Evolutionary conservation across 2,113 vertebrate genomes (phyloP).

Genomic region (Halcyon malimbica): DNA sequence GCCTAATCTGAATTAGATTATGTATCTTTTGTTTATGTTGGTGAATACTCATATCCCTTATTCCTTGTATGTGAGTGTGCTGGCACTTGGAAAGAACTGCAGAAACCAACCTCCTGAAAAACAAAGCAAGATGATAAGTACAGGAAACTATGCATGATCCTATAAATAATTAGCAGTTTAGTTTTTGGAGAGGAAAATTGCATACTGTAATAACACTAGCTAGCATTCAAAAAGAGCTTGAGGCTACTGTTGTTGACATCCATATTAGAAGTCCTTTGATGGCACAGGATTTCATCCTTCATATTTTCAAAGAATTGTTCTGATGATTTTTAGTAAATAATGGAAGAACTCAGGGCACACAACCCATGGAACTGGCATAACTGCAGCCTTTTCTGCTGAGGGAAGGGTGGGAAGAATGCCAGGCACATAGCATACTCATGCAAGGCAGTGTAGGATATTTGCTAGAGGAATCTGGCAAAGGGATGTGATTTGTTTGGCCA

Average conservation of each 20-base stretch:
- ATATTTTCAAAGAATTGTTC: background rate
- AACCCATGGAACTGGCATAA: background rate
- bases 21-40: background rate
- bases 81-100: background rate
- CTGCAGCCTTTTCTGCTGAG: background rate
- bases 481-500: background rate
- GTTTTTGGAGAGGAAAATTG: background rate
- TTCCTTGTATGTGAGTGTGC: background rate
- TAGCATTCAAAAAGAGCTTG: background rate
- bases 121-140: background rate
- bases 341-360: background rate
- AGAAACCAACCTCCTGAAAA: background rate
- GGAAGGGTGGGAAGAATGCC: background rate
- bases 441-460: background rate
- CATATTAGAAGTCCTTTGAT: background rate
- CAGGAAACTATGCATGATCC: background rate
- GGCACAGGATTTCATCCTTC: background rate
- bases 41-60: background rate
- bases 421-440: background rate
- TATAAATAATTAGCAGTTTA: background rate
- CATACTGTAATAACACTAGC: background rate
- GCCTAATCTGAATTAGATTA: background rate
- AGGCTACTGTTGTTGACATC: background rate
- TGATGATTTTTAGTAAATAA: background rate
- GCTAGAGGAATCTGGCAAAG: background rate